Base-by-base conservation (phyloP, 2,888 invertebrate species). In the Drosophila silvestris region DNA sequence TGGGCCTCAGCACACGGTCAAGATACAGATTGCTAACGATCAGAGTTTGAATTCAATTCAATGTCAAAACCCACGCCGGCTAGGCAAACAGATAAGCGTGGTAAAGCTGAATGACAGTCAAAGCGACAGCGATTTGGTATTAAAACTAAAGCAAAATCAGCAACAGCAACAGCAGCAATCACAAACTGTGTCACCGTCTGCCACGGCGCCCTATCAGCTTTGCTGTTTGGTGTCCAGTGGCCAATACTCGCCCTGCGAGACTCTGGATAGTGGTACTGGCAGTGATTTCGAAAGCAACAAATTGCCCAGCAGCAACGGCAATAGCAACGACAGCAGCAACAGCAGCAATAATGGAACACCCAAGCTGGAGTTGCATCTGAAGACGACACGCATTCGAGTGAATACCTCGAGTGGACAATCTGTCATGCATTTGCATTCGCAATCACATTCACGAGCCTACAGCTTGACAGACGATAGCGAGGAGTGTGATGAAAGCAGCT, bases 191-290 rank as follows among this genome's bases (percentile, higher is more conserved):
- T 10, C 53, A 39, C 70, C 54, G n/a, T 5, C 70, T 14, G 4
- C 19, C 5, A 7, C 47, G 19, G 19, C 59, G 19, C 76, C 82
- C 54, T 91, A 90, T 61, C 92, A 92, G 81, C 82, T 92, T 19
- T 93, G 92, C 71, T 93, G 92, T 67, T 86, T 96, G 65, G 96
- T 96, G 95, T 96, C 96, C 59, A 97, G 96, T 91, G 97, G 97
- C 1, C 97, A 97, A 91, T 96, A 96, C 89, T 97, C 97, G 37
- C 97, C 97, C 1, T 96, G 93, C 77, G 97, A 97, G 90, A 97
- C 97, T 0, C 92, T 97, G 76, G 97, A 97, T 93, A 97, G 97
- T 70, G 97, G 97, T 54, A 97, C 97, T 41, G 97, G 97, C 93
- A 97, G 97, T 92, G 97, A 97, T 93, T 94, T 97, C 85, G 97